phyloP scores from a whole-genome alignment of 2,888 invertebrate genomes.

The Holacanthella duospinosa region DNA sequence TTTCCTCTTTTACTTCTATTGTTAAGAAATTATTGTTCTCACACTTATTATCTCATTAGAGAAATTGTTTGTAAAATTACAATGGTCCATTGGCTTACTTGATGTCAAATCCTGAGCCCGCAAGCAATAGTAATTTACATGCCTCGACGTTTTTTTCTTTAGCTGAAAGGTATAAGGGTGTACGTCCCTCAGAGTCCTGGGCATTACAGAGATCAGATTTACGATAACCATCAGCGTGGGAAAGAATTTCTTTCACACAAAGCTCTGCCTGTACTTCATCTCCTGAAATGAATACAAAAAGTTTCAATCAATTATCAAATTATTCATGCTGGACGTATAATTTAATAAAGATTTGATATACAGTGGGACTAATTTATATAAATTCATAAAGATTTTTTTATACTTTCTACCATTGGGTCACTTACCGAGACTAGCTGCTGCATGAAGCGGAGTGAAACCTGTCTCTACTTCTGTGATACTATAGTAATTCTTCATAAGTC shows the following conservation, averaged over 20 bases:
- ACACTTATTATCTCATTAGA: too few species aligned
- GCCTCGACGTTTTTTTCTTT: slow-evolving; percentile 7
- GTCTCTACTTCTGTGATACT: not conserved
- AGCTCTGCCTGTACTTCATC: not conserved
- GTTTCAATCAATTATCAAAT: not conserved
- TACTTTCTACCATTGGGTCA: too few species aligned
- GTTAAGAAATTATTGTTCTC: too few species aligned
- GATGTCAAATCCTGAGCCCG: slow-evolving; percentile 8
- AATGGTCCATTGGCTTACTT: not conserved
- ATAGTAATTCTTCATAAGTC: not conserved
- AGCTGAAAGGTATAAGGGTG: slow-evolving; percentile 10
- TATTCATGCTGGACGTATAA: not conserved
- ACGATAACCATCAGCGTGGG: not conserved
- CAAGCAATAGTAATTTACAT: slow-evolving; percentile 2
- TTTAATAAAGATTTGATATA: too few species aligned
- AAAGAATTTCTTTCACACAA: slow-evolving; percentile 4
- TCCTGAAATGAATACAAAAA: not conserved
- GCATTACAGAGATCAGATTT: not conserved
- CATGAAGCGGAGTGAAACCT: slow-evolving; percentile 3
- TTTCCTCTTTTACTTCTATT: slow-evolving; percentile 1
- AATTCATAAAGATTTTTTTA: too few species aligned
- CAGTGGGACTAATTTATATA: too few species aligned
- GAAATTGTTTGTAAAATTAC: too few species aligned
- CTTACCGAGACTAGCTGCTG: slow-evolving; percentile 8
- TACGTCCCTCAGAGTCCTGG: not conserved